Base-by-base conservation (phyloP, 2,888 invertebrate species). In the Mesorhabditis belari region DNA sequence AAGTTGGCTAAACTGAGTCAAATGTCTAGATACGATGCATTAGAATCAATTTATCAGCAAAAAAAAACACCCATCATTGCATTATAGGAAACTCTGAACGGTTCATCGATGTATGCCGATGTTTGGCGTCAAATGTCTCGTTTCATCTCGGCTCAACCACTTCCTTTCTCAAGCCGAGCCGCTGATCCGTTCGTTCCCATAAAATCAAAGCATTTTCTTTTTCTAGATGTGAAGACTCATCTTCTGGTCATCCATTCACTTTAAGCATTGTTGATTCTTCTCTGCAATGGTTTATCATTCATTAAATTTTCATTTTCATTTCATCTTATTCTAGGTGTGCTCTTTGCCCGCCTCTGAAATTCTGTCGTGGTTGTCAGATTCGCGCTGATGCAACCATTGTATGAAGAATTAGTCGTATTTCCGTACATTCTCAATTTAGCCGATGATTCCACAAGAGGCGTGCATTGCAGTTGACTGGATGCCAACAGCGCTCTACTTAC, bases 171-270 rank as follows among this genome's bases (percentile, higher is more conserved):
- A 0, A 72, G 65, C 51, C 54, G 76, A 63, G 76, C 76, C 17
- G 65, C 69, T 29, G 76, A 76, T 66, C 75, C 76, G 66, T n/a
- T n/a, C n/a, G n/a, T n/a, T n/a, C n/a, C n/a, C n/a, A n/a, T 12
- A 25, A 25, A 29, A 28, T 9, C 21, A 19, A 23, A 27, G 3
- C 44, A 51, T 28, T 23, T 3, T 4, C 50, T 21, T 3, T 6
- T 56, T 67, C n/a, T 58, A 91, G 92, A 83, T 92, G 92, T 85
- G 92, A 92, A 85, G 90, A 90, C 76, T 85, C 91, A 60, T 90
- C 91, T 29, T 91, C 92, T 84, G 90, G 90, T 83, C 92, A 91
- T 82, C 92, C 93, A 58, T 93, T 93, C 84, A 88, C 88, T 64
- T 84, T 93, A 81, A 88, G 90, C 71, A 87, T 89, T 26, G 91